A percentile compares a stretch with the other conserved stretches of the same genome.
Conservation (phyloP, 2,113 vertebrate species). For the Nestor notabilis region DNA sequence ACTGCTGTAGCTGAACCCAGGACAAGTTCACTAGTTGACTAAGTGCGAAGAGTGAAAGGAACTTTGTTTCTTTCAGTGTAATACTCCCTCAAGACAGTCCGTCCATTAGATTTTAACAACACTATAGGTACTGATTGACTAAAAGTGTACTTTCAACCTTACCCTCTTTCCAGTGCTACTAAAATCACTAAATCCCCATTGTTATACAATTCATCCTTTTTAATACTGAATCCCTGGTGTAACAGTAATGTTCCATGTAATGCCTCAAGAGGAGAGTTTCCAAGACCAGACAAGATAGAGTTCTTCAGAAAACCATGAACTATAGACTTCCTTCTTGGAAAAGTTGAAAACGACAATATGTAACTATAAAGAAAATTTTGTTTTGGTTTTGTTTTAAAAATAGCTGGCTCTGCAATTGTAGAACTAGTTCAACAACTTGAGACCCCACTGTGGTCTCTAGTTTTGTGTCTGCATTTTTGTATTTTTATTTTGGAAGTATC, state of each 20-base stretch:
- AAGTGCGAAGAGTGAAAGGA: background rate
- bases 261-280: background rate
- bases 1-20: too few species aligned
- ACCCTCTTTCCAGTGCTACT: background rate
- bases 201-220: background rate
- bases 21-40: background rate
- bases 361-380: background rate
- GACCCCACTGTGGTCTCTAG: background rate
- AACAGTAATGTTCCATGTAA: background rate
- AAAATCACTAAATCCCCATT: background rate
- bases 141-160: background rate
- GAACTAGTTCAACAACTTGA: background rate
- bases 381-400: background rate
- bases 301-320: background rate
- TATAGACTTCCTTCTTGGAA: background rate
- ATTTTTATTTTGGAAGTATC: background rate
- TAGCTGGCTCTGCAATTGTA: background rate
- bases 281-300: background rate
- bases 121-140: fast-evolving
- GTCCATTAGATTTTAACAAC: background rate
- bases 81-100: background rate
- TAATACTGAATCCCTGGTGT: background rate
- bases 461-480: background rate
- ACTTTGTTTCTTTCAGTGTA: background rate
- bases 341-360: background rate